Conservation (phyloP, 92 coral and sea anemone genomes). For the Muricea muricata region DNA sequence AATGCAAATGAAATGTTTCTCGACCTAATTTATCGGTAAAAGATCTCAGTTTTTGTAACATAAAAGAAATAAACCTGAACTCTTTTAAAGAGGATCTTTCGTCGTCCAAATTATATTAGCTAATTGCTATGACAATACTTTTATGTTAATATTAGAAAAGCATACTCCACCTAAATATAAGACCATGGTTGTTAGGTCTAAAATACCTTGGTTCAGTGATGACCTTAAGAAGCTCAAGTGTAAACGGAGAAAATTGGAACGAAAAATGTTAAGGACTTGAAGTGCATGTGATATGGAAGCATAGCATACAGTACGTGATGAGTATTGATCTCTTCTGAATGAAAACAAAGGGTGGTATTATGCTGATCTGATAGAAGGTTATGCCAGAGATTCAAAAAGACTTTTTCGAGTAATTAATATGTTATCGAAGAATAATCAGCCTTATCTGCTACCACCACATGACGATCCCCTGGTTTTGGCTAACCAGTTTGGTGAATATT, state of each 20-base stretch:
- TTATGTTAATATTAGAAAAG: background rate
- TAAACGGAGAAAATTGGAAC: slow-evolving; percentile 43
- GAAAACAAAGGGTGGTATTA: slow-evolving; percentile 9
- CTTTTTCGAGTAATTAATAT: slow-evolving; percentile 34
- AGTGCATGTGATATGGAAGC: slow-evolving; percentile 20
- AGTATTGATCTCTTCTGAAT: slow-evolving; percentile 12
- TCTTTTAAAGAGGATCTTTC: slow-evolving; percentile 43
- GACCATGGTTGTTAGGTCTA: slow-evolving; percentile 21
- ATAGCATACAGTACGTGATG: slow-evolving; percentile 26
- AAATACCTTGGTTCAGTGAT: slow-evolving; percentile 45
- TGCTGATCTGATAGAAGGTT: slow-evolving; percentile 29
- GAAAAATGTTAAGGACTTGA: slow-evolving; percentile 6
- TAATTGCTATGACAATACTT: background rate
- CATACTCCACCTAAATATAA: slow-evolving; percentile 36
- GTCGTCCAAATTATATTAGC: slow-evolving; percentile 4
- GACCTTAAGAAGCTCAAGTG: slow-evolving; percentile 33
- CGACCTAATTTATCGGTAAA: slow-evolving; percentile 45
- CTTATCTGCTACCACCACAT: background rate
- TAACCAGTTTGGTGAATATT: slow-evolving; percentile 7
- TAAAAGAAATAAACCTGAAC: slow-evolving; percentile 37
- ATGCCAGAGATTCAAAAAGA: slow-evolving; percentile 59
- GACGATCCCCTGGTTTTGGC: background rate
- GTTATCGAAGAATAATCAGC: background rate
- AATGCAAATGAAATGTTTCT: slow-evolving; percentile 28
- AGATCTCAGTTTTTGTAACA: slow-evolving; percentile 49